Percentiles rank a stretch among this genome's conserved stretches.
Conservation (phyloP, 2,797 vertebrate species). For the Sebastes steindachneri region DNA sequence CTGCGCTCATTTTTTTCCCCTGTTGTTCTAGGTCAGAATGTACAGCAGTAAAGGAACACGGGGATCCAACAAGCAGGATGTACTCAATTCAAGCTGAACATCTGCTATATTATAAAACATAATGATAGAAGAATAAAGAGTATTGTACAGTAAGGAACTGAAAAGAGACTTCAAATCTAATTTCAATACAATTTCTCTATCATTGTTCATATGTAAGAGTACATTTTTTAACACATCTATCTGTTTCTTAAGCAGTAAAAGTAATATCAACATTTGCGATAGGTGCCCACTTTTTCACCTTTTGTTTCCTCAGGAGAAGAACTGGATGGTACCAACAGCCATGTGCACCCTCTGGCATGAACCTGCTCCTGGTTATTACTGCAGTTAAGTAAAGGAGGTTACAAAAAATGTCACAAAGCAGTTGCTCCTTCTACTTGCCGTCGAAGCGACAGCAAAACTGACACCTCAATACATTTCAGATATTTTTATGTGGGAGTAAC, state of each 20-base stretch:
- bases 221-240: neutral
- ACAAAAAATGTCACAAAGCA: constrained; percentile 1
- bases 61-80: constrained; percentile 8
- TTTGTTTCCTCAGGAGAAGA: constrained; percentile 36
- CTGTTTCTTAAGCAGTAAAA: neutral
- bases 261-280: neutral
- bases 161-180: neutral
- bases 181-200: neutral
- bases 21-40: constrained; percentile 38
- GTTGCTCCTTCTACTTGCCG: neutral
- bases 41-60: constrained; percentile 32
- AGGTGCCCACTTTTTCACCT: constrained; percentile 30
- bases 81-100: neutral
- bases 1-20: neutral
- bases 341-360: constrained; percentile 34
- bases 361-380: constrained; percentile 22
- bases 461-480: neutral
- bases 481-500: constrained; percentile 1
- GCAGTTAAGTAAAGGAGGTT: neutral
- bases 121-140: neutral
- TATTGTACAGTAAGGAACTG: neutral
- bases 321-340: neutral
- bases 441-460: constrained; percentile 1
- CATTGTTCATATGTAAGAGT: neutral
- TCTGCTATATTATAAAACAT: constrained; percentile 4